Percentiles rank a stretch among this genome's conserved stretches.
phyloP scores from a whole-genome alignment of 2,888 invertebrate species.

The Hypolimnas misippus region DNA sequence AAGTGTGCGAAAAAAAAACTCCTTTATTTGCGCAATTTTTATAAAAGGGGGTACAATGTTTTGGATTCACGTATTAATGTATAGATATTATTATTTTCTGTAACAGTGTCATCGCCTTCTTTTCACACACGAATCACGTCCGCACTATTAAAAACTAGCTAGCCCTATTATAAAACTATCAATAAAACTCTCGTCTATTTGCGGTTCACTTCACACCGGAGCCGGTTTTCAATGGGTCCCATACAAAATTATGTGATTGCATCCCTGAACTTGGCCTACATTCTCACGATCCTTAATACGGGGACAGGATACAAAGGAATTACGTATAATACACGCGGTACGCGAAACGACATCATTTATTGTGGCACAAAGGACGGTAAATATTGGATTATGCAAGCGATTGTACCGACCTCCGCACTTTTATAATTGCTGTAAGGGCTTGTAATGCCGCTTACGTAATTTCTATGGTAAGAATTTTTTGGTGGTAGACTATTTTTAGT shows the following conservation, averaged over 20 bases:
- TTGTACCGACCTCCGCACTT: slow-evolving; percentile 26
- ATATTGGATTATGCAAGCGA: slow-evolving; percentile 44
- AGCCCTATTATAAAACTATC: slow-evolving; percentile 1
- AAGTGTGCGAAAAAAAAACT: too few species aligned
- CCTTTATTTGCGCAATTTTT: too few species aligned
- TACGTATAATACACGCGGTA: slow-evolving; percentile 60
- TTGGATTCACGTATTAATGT: too few species aligned
- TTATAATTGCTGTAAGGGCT: slow-evolving; percentile 23
- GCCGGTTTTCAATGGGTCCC: slow-evolving; percentile 55
- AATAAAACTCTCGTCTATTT: slow-evolving; percentile 40
- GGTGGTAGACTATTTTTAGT: not conserved
- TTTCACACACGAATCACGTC: not conserved
- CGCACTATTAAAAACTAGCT: not conserved
- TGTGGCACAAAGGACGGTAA: slow-evolving; percentile 53
- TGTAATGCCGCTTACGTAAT: slow-evolving; percentile 7
- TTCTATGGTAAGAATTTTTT: not conserved
- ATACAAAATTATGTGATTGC: slow-evolving; percentile 50
- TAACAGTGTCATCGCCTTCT: not conserved
- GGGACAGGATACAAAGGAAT: slow-evolving; percentile 59
- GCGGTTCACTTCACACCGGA: slow-evolving; percentile 53
- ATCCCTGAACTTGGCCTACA: slow-evolving; percentile 77
- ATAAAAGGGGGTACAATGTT: too few species aligned
- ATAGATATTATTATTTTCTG: not conserved
- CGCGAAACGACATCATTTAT: slow-evolving; percentile 60
- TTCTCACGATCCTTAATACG: slow-evolving; percentile 71